Conservation (phyloP, 1,140 invertebrate species). For the Trichogramma pretiosum region DNA sequence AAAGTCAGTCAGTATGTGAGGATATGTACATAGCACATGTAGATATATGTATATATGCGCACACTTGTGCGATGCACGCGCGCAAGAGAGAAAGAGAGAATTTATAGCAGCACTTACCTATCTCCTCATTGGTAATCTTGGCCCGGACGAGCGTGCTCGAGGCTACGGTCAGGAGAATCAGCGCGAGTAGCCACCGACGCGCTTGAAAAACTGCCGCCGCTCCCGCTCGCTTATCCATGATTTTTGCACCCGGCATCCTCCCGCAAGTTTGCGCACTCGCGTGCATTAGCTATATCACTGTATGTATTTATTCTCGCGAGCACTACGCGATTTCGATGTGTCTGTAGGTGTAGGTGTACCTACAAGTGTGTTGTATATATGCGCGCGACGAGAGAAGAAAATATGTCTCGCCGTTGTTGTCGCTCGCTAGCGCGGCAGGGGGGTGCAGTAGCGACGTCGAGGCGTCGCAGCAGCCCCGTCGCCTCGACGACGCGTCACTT, state of each 20-base stretch:
- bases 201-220: not conserved
- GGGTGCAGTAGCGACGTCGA: too few species aligned
- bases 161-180: constrained; percentile 18
- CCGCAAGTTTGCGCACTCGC: constrained; percentile 7
- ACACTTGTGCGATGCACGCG: not conserved
- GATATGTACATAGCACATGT: not conserved
- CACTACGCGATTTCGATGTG: too few species aligned
- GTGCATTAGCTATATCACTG: not conserved
- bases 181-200: constrained; percentile 15
- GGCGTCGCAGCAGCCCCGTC: too few species aligned
- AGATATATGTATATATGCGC: not conserved
- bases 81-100: constrained; percentile 7
- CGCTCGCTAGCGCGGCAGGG: too few species aligned
- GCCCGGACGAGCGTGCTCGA: constrained; percentile 3
- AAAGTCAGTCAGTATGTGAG: not conserved
- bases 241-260: constrained; percentile 7
- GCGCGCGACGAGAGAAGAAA: too few species aligned
- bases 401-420: too few species aligned
- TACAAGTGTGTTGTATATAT: not conserved
- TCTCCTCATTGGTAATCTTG: constrained; percentile 35
- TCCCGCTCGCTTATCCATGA: not conserved
- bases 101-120: constrained; percentile 29
- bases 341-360: not conserved
- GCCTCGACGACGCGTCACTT: constrained; percentile 28
- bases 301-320: too few species aligned